Base-by-base conservation (phyloP, 1,140 invertebrate genomes). In the Trinorchestia longiramus region DNA sequence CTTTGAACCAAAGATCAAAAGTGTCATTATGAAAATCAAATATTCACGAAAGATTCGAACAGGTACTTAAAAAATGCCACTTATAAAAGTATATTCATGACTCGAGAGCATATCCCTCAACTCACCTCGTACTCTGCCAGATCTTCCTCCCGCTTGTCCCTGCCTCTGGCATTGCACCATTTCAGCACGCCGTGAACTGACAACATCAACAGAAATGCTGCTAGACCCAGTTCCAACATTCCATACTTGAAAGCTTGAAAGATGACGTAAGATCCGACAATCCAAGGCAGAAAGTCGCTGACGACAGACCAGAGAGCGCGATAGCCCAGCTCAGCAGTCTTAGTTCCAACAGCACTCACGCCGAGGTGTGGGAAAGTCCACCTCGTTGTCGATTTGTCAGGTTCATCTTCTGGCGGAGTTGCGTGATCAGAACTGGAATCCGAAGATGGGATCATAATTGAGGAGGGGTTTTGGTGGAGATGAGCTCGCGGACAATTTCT, bases 221-320 rank as follows among this genome's bases (percentile, higher is more conserved):
- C 44, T n/a, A 94, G 47, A 40, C 92, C 92, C 19, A 94, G 92
- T 11, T 47, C 92, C 41, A 94, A 40, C 44, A 44, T 47, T 1
- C 92, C 92, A 44, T 44, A 45, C 19, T 94, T 44, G 40, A 94
- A 94, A 6, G 92, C 92, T 40, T 94, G 92, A 44, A 94, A 94
- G 92, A 94, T 94, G 36, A 94, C 40, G 44, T 94, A 94, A 43
- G 92, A 94, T 42, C 92, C 92, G 40, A 47, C n/a, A 94, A 94
- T 94, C 92, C 92, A 94, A 15, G 92, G 92, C 43, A 94, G 40
- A 40, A 94, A 94, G 43, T 94, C 92, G 44, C 3, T 94, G 92
- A 94, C 36, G 40, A 94, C 36, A 45, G 92, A 94, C 41, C 43
- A 94, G 43, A 94, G 43, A n/a, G 44, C 44, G 40, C 92, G 44